Base-by-base conservation (phyloP, 2,888 invertebrate genomes). In the Phragmatobia fuliginosa region DNA sequence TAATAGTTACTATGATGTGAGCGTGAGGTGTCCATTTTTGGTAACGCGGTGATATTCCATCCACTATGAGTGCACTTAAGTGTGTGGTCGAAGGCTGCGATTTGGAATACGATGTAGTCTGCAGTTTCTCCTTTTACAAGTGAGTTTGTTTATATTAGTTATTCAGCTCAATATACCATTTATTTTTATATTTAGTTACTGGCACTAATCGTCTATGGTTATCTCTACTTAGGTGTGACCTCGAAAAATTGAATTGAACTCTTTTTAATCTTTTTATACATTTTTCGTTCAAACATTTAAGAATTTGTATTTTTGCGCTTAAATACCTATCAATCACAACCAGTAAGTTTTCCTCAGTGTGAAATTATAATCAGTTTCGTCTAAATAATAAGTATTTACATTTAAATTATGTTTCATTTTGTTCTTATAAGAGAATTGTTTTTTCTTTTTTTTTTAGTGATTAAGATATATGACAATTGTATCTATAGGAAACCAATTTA, bases 81-180 rank as follows among this genome's bases (percentile, higher is more conserved):
- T 95, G 95, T 88, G 95, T 95, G 75, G 95, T 95, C 18, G 95
- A 95, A 87, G 95, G 95, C 87, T 95, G 95, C 87, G 87, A 92
- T 86, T 89, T 94, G 85, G 94, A 94, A 88, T 94, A 95, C 79
- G 95, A 95, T 92, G 94, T 94, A 74, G 87, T 94, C 83, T 95
- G 95, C 92, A 95, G 94, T 91, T 95, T 95, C 84, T 94, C 95
- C 75, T 95, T 95, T 83, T 95, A 94, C 89, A 94, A 94, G 95
- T 95, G 84, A 94, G 95, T 92, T 83, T 85, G 88, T 91, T 87
- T 85, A 74, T 82, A 76, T 80, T 62, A 8, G n/a, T 56, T 76
- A 78, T 70, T 64, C 33, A 36, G 41, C 66, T 38, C 18, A 67
- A 25, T 68, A 33, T 10, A 25, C 65, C 6, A 71, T 67, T 70